Evolutionary conservation across 2,113 vertebrate genomes (phyloP).

Genomic region (Camelus dromedarius): DNA sequence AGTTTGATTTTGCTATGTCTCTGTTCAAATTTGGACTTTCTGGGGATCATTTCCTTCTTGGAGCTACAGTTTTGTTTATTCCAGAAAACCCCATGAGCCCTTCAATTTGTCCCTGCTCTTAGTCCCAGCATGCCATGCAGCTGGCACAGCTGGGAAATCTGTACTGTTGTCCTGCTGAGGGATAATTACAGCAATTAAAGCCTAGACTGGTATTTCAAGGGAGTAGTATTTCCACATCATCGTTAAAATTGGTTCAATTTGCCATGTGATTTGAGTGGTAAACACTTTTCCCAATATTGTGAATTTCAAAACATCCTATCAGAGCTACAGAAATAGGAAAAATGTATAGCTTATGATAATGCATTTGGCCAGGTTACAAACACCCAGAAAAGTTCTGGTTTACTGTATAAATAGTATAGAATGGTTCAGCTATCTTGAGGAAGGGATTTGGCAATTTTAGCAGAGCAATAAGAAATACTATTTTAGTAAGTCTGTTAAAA

Average conservation of each 20-base stretch:
- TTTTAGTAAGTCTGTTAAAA: background rate
- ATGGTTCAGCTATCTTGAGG: background rate
- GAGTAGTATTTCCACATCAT: slow-evolving; percentile 63
- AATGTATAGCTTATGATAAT: background rate
- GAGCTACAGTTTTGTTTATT: slow-evolving; percentile 63
- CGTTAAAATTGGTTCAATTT: slow-evolving; percentile 73
- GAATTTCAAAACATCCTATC: slow-evolving; percentile 58
- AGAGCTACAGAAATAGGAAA: background rate
- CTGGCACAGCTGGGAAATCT: slow-evolving; percentile 76
- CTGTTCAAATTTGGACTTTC: slow-evolving; percentile 25
- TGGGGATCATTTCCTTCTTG: background rate
- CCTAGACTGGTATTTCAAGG: slow-evolving; percentile 68
- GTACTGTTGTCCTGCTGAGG: slow-evolving; percentile 38
- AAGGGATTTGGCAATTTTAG: background rate
- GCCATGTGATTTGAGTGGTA: slow-evolving; percentile 47
- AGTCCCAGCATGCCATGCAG: slow-evolving; percentile 58
- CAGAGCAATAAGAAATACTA: background rate
- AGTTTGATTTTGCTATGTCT: slow-evolving; percentile 53
- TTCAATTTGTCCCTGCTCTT: slow-evolving; percentile 47
- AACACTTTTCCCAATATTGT: slow-evolving; percentile 61
- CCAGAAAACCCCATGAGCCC: background rate
- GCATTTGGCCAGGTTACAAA: background rate
- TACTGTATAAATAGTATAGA: background rate
- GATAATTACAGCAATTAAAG: slow-evolving; percentile 77
- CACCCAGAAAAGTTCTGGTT: slow-evolving; percentile 3